A percentile compares a stretch with the other conserved stretches of the same genome.
Evolutionary conservation across 2,888 invertebrate genomes (phyloP).

Genomic region (Plagodis pulveraria): DNA sequence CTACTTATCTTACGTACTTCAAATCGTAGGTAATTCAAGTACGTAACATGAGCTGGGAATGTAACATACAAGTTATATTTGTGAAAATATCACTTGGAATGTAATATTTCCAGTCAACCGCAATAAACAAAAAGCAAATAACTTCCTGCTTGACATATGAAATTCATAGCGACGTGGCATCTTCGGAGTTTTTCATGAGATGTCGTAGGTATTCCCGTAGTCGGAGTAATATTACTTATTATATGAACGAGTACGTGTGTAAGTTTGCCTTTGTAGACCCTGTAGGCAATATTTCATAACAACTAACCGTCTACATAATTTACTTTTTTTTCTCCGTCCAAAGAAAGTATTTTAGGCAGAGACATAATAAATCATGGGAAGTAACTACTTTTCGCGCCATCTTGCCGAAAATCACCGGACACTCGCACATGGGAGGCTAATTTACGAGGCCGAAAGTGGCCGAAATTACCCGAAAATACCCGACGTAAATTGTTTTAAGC

Average conservation of each 20-base stretch:
- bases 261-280: not conserved
- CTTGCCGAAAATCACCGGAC: conserved; percentile 29
- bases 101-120: not conserved
- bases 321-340: conserved; percentile 5
- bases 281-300: conserved; percentile 11
- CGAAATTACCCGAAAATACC: conserved; percentile 24
- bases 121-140: conserved; percentile 1
- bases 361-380: conserved; percentile 24
- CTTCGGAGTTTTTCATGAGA: conserved; percentile 8
- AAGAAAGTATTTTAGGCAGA: conserved; percentile 24
- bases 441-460: conserved; percentile 33
- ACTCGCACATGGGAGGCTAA: conserved; percentile 26
- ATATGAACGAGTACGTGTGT: too few relatives aligned
- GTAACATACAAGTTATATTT: too few relatives aligned
- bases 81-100: not conserved
- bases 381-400: conserved; percentile 23
- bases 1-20: too few relatives aligned
- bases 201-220: not conserved
- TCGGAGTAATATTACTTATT: not conserved
- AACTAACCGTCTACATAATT: conserved; percentile 12
- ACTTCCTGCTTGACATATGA: not conserved
- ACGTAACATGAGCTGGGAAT: too few relatives aligned
- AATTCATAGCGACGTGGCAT: not conserved
- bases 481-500: conserved; percentile 29
- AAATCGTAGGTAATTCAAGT: too few relatives aligned